Base-by-base conservation (phyloP, 2,113 vertebrate genomes). In the Ornithorhynchus anatinus region DNA sequence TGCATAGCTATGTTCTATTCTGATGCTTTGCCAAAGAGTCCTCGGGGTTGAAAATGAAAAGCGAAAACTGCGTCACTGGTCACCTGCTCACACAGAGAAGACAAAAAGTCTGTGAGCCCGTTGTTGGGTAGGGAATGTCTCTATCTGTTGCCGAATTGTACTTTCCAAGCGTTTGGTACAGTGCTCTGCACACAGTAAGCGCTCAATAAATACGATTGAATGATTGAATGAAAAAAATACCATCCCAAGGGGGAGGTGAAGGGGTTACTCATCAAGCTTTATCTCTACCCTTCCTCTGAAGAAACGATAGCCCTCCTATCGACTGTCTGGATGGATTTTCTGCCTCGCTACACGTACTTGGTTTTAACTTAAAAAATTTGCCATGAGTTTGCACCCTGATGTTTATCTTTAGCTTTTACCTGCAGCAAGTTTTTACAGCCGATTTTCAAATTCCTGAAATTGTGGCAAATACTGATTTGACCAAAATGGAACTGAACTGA, bases 381-480 rank as follows among this genome's bases (percentile, higher is more conserved):
- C 42, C 11, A 66, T 52, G 68, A 47, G 36, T 10, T 59, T 32
- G 44, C 11, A 20, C 35, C 29, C 54, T 44, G 71, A 84, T 78
- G 71, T 51, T 87, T 82, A 82, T 82, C 79, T 81, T 57, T 40
- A 37, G 72, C 45, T 72, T 80, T 80, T 82, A 86, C 77, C 82
- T 78, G 58, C 67, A 87, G 71, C 79, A 64, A 76, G 76, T 78
- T 82, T 84, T 85, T 85, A 80, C 11, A 82, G 53, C 59, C 68
- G 71, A 68, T 70, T 78, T 69, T 82, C 50, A 82, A 79, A 87
- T 87, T 85, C 77, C 74, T 73, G 78, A 75, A 82, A 80, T 76
- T 58, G 75, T 82, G 57, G 51, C 29, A 78, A 77, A 75, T 57
- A 63, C 47, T 51, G 48, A 72, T 52, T 69, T 40, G 54, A 51